Base-by-base conservation (phyloP, 2,888 invertebrate species). In the Xanthostigma xanthostigma region DNA sequence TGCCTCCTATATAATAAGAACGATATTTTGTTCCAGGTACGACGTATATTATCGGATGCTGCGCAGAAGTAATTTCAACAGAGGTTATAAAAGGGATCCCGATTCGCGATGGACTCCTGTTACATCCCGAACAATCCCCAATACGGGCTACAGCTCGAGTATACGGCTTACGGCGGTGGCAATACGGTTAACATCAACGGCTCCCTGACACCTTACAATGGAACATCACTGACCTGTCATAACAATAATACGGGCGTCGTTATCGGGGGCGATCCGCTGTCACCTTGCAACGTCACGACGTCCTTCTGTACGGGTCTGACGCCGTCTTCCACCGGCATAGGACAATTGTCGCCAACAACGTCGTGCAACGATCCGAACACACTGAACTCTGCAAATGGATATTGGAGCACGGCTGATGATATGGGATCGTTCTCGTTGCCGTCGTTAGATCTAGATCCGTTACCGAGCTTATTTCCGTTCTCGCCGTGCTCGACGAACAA, bases 351-450 rank as follows among this genome's bases (percentile, higher is more conserved):
- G 45, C 47, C 45, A 48, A 48, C 54, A 50, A 44, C 39, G 9
- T 12, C 9, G 11, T 17, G 12, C 12, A 47, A 69, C 51, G 69
- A 69, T 54, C 68, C 69, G 69, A 70, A 66, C 45, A 69, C 67
- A 47, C 59, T 71, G 56, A 67, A 65, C 59, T 64, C 62, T 2
- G 56, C 70, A 48, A 58, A 62, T 60, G 69, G 69, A 36, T 67
- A 51, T 46, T 52, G 61, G 59, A 50, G 62, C 60, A 67, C 73
- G 17, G 71, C 76, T 59, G 87, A 87, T 67, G 88, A 88, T 66
- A 87, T 88, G 79, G 86, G 84, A 47, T 84, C 87, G 37, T 90
- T 89, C 69, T 82, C 88, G 1, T 67, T 91, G 57, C 86, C 89
- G 27, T 77, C 85, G 0, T 68, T 91, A 57, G 92, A 92, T 62